phyloP scores from a whole-genome alignment of 2,888 invertebrate genomes.

The Tiliacea aurago region DNA sequence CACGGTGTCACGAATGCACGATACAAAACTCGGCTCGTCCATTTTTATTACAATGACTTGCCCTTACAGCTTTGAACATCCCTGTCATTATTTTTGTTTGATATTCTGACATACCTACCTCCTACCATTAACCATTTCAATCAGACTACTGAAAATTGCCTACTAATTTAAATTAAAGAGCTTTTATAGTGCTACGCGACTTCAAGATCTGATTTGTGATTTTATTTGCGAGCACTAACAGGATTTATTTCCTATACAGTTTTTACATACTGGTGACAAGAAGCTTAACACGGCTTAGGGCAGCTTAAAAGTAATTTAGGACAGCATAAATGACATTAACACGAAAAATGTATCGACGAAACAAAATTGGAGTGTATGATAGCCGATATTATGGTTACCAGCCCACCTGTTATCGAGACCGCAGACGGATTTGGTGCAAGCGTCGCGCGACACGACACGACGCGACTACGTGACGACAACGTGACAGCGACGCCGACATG shows the following conservation, averaged over 20 bases:
- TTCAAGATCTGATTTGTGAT: constrained; percentile 33
- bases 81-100: constrained; percentile 35
- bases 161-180: constrained; percentile 27
- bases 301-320: constrained; percentile 46
- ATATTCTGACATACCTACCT: background rate
- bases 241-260: constrained; percentile 42
- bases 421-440: constrained; percentile 54
- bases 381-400: constrained; percentile 42
- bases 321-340: constrained; percentile 18
- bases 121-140: constrained; percentile 10
- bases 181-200: constrained; percentile 15
- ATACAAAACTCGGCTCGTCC: constrained; percentile 28
- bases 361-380: constrained; percentile 47
- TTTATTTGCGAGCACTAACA: constrained; percentile 50
- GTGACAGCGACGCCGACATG: constrained; percentile 59
- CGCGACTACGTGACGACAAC: constrained; percentile 58
- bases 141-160: constrained; percentile 11
- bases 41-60: constrained; percentile 40
- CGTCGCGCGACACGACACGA: constrained; percentile 43
- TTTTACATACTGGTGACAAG: constrained; percentile 37
- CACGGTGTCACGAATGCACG: constrained; percentile 20
- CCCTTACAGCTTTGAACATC: constrained; percentile 34
- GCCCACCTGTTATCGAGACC: constrained; percentile 61
- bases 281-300: constrained; percentile 39
- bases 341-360: constrained; percentile 19